A percentile compares a stretch with the other conserved stretches of the same genome.
These are phyloP conservation scores for Bathynomus jamesi DNA, from an alignment of 1,140 invertebrate species.

Conservation along the genomic window DNA sequence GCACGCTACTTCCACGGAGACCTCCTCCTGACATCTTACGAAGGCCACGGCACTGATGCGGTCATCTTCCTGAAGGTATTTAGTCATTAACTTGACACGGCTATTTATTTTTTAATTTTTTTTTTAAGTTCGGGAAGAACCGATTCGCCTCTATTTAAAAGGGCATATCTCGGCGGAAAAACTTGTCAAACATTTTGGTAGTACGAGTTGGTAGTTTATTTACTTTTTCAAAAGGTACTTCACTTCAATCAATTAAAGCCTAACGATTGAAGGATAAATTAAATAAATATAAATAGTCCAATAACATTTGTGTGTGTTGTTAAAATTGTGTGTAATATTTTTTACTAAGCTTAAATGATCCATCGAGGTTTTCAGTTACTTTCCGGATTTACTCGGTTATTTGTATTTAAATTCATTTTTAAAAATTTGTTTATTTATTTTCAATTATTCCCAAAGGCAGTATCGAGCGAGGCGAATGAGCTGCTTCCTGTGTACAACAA, in stretches of 20 bases:
- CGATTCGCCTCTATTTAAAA: too few relatives aligned
- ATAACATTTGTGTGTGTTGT: too few relatives aligned
- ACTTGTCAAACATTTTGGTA: too few relatives aligned
- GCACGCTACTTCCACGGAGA: slow-evolving; percentile 98
- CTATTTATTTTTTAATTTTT: too few relatives aligned
- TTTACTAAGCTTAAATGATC: neutral
- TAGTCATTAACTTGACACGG: too few relatives aligned
- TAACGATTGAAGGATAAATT: too few relatives aligned
- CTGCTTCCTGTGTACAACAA: slow-evolving; percentile 93
- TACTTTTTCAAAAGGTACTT: too few relatives aligned
- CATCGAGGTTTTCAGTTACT: neutral
- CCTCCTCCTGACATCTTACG: slow-evolving; percentile 80
- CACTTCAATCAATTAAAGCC: too few relatives aligned
- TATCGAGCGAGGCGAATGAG: slow-evolving; percentile 92
- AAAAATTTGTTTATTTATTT: slow-evolving; percentile 3
- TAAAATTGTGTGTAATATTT: slow-evolving; percentile 4
- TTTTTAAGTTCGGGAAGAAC: too few relatives aligned
- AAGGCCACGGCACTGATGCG: slow-evolving; percentile 94
- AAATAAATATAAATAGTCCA: too few relatives aligned
- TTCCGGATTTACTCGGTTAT: neutral
- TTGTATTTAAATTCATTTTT: neutral
- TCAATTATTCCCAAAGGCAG: slow-evolving; percentile 54
- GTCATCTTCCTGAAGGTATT: slow-evolving; percentile 92
- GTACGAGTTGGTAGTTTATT: too few relatives aligned
- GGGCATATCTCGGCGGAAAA: too few relatives aligned